Evolutionary conservation across 2,888 invertebrate genomes (phyloP).

Genomic region (Drosophila algonquin): DNA sequence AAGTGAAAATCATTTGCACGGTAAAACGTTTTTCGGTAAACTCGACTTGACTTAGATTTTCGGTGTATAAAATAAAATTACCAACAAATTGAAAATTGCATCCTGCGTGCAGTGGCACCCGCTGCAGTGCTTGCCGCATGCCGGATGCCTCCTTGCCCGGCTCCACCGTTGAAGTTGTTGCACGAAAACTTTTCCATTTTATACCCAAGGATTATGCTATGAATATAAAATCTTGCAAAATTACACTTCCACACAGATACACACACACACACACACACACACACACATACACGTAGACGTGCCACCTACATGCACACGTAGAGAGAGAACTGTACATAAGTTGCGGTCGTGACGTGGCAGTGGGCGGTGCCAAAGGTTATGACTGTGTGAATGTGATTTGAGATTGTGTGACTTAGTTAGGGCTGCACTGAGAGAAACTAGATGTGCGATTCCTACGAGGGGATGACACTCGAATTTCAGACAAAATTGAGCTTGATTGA

Average conservation of each 20-base stretch:
- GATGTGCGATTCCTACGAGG: background rate
- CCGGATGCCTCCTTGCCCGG: background rate
- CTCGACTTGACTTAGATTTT: constrained; percentile 77
- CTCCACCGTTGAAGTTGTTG: constrained; percentile 27
- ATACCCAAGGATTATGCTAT: constrained; percentile 75
- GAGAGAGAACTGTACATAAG: constrained; percentile 50
- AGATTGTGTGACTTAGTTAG: constrained; percentile 47
- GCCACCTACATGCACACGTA: constrained; percentile 45
- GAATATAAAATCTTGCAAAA: constrained; percentile 77
- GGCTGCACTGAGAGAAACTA: constrained; percentile 52
- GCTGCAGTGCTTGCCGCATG: constrained; percentile 4
- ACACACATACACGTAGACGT: background rate
- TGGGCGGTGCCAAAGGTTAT: constrained; percentile 60
- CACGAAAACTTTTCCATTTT: constrained; percentile 75
- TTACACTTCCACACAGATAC: constrained; percentile 59
- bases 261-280: constrained; percentile 14
- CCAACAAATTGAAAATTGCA: constrained; percentile 78
- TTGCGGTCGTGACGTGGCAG: constrained; percentile 65
- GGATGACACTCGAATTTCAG: background rate
- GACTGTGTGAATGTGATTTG: constrained; percentile 48
- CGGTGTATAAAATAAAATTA: constrained; percentile 77
- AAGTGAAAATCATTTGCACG: constrained; percentile 77
- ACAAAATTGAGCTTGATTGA: background rate
- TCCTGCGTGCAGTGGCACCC: constrained; percentile 66
- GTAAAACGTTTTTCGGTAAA: constrained; percentile 78